Evolutionary conservation across 2,797 vertebrate species (phyloP).

Genomic region (Eupleurogrammus muticus): DNA sequence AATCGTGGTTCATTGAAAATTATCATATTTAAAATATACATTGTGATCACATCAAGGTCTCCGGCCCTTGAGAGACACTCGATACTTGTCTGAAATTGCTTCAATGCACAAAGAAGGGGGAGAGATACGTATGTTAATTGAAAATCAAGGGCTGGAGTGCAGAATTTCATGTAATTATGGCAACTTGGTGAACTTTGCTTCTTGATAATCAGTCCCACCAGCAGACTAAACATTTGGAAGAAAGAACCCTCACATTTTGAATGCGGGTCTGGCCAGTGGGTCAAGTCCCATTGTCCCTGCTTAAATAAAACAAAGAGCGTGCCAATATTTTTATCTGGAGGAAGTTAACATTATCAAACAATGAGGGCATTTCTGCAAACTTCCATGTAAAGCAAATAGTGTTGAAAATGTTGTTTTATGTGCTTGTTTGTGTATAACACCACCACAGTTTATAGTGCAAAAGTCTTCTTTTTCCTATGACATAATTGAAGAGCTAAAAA

Average conservation of each 20-base stretch:
- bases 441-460: conserved; percentile 18
- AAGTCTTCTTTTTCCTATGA: conserved; percentile 2
- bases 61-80: conserved; percentile 63
- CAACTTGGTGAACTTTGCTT: conserved; percentile 70
- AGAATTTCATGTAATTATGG: conserved; percentile 71
- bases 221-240: conserved; percentile 75
- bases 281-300: conserved; percentile 60
- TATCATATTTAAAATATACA: conserved; percentile 78
- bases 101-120: conserved; percentile 40
- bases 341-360: conserved; percentile 55
- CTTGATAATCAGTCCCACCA: conserved; percentile 71
- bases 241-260: conserved; percentile 54
- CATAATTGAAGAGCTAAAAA: conserved; percentile 1
- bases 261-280: conserved; percentile 27
- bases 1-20: conserved; percentile 66
- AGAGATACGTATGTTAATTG: conserved; percentile 61
- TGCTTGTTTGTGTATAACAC: neutral
- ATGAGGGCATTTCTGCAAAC: conserved; percentile 47
- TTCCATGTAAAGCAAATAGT: conserved; percentile 50
- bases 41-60: conserved; percentile 59
- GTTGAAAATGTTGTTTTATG: conserved; percentile 3
- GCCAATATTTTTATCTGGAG: conserved; percentile 59
- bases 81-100: conserved; percentile 65
- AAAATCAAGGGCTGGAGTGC: conserved; percentile 57
- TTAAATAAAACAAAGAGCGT: conserved; percentile 45